Conservation (phyloP, 1,140 invertebrate species). For the Aporrectodea caliginosa region DNA sequence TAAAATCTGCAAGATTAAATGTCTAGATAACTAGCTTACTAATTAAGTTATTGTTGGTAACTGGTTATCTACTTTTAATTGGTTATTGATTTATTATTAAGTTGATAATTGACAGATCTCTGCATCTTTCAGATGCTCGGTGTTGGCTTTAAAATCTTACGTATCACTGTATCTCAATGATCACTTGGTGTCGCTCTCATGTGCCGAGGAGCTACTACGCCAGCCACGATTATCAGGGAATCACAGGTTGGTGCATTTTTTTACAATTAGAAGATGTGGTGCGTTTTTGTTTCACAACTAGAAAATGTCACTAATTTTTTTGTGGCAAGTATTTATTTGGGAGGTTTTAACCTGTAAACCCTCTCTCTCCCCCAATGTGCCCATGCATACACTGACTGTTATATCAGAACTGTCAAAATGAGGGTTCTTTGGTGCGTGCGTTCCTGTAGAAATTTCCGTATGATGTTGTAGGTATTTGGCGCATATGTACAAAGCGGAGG, state of each 20-base stretch:
- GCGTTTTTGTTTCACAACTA: too few species aligned
- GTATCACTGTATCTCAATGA: slow-evolving; percentile 80
- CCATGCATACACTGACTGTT: too few species aligned
- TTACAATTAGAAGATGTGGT: too few species aligned
- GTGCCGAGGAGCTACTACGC: slow-evolving; percentile 67
- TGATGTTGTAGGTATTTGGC: slow-evolving; percentile 67
- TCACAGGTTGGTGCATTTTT: slow-evolving; percentile 63
- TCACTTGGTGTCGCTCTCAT: slow-evolving; percentile 72
- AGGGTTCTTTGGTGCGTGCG: background rate
- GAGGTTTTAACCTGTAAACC: too few species aligned
- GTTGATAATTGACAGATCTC: slow-evolving; percentile 14
- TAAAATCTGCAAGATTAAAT: too few species aligned
- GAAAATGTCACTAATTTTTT: too few species aligned
- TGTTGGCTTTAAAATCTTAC: slow-evolving; percentile 76
- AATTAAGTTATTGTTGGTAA: too few species aligned
- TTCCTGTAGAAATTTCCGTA: background rate
- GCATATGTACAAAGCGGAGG: slow-evolving; percentile 84
- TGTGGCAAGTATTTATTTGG: too few species aligned
- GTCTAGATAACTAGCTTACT: too few species aligned
- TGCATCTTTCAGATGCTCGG: slow-evolving; percentile 61
- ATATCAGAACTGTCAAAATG: too few species aligned
- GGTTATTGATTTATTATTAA: background rate
- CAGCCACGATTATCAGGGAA: slow-evolving; percentile 65
- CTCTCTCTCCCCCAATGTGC: too few species aligned
- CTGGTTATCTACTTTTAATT: too few species aligned